These are phyloP conservation scores for Hylaeus volcanicus DNA, from an alignment of 1,140 invertebrate species.

Conservation along the genomic window DNA sequence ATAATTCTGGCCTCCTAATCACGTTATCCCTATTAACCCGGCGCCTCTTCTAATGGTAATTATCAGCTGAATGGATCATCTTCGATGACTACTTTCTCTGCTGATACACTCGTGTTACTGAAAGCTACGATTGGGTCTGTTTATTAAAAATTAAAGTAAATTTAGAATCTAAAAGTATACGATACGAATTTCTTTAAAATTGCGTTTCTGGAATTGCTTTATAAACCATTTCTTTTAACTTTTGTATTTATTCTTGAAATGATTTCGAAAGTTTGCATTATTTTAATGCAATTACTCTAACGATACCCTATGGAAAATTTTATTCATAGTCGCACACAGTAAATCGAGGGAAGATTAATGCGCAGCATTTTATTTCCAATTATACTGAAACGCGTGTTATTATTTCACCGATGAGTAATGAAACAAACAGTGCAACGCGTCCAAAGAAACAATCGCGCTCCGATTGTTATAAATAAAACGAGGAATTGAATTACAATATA, in stretches of 20 bases:
- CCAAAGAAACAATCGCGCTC: neutral
- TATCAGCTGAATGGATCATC: neutral
- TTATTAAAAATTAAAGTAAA: too few relatives aligned
- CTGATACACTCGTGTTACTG: too few relatives aligned
- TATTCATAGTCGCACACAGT: neutral
- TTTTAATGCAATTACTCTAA: neutral
- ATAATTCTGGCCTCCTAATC: slow-evolving; percentile 21
- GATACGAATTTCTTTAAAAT: too few relatives aligned
- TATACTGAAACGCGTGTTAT: neutral
- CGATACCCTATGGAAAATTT: neutral
- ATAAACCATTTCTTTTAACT: too few relatives aligned
- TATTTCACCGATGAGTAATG: neutral
- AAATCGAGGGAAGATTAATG: neutral
- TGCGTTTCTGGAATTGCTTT: too few relatives aligned
- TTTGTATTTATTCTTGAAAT: too few relatives aligned
- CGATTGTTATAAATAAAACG: slow-evolving; percentile 3
- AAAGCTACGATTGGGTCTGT: neutral
- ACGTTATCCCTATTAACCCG: slow-evolving; percentile 4
- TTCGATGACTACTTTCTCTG: neutral
- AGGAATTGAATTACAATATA: neutral
- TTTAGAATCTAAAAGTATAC: too few relatives aligned
- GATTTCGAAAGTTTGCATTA: too few relatives aligned
- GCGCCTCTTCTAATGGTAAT: slow-evolving; percentile 11
- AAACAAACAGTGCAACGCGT: neutral
- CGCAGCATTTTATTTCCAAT: neutral